A percentile compares a stretch with the other conserved stretches of the same genome.
Evolutionary conservation across 2,113 vertebrate genomes (phyloP).

Genomic region (Nipponia nippon): DNA sequence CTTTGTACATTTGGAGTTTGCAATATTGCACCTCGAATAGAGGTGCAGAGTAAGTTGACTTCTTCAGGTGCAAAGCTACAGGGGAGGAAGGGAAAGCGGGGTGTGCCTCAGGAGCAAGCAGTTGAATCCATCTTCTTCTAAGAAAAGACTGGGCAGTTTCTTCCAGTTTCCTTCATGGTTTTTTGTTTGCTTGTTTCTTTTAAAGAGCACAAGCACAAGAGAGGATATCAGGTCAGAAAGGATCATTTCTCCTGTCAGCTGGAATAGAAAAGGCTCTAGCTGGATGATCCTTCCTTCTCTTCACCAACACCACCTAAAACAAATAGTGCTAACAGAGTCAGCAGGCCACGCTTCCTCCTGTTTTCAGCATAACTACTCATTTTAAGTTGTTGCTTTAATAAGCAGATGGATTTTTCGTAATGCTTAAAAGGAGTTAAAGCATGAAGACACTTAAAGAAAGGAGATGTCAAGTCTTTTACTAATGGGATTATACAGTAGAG

Average conservation of each 20-base stretch:
- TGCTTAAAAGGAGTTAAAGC: conserved; percentile 22
- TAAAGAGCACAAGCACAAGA: neutral
- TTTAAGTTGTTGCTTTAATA: conserved; percentile 32
- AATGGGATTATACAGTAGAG: conserved; percentile 27
- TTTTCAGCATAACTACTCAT: neutral
- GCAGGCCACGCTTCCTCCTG: neutral
- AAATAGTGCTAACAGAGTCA: neutral
- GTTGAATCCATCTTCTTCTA: neutral
- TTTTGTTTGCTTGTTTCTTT: neutral
- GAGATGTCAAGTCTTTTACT: conserved; percentile 34
- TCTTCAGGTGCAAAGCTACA: neutral
- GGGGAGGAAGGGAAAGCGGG: neutral
- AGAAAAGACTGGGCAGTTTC: neutral
- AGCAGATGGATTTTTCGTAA: conserved; percentile 28
- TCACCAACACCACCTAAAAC: neutral
- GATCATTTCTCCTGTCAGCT: neutral
- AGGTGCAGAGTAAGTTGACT: neutral
- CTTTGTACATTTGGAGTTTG: neutral
- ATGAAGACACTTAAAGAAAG: conserved; percentile 18
- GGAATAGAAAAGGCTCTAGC: neutral
- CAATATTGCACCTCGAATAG: neutral
- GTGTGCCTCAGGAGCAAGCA: neutral
- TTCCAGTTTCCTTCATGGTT: neutral
- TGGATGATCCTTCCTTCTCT: neutral
- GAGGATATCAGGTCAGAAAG: neutral